phyloP scores from a whole-genome alignment of 35 echinoderm and acorn worm genomes.

The Apostichopus californicus region DNA sequence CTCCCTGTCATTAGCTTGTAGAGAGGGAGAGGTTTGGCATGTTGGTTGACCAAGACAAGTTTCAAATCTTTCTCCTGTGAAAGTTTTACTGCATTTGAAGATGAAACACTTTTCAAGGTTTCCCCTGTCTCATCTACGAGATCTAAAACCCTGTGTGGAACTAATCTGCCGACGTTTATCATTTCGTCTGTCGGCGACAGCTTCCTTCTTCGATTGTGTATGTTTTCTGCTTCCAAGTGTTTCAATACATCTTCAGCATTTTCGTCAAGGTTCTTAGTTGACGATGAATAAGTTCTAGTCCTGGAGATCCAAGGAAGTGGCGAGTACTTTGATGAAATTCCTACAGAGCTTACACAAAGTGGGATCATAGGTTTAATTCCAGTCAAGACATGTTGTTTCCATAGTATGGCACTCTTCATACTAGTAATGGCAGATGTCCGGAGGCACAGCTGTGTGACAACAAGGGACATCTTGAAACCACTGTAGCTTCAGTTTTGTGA shows the following conservation, averaged over 20 bases:
- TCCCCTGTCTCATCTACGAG: conserved; percentile 42
- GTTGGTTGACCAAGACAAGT: conserved; percentile 47
- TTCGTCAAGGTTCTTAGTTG: neutral
- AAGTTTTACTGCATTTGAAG: conserved; percentile 27
- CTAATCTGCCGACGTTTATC: conserved; percentile 41
- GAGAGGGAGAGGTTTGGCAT: conserved; percentile 36
- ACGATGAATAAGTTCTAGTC: neutral
- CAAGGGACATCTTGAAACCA: neutral
- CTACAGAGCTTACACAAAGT: neutral
- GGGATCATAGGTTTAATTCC: neutral
- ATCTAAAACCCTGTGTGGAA: conserved; percentile 45
- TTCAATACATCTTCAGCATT: conserved; percentile 15
- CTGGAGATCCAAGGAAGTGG: neutral
- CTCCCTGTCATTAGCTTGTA: conserved; percentile 56
- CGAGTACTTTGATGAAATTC: neutral
- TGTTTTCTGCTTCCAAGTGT: conserved; percentile 22
- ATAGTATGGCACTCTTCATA: neutral
- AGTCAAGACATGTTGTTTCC: neutral
- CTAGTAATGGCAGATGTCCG: neutral
- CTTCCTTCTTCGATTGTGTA: conserved; percentile 25
- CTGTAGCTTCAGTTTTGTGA: no score
- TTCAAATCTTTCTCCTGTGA: conserved; percentile 33
- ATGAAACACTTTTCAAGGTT: neutral
- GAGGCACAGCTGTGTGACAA: neutral
- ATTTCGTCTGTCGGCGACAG: conserved; percentile 36